Evolutionary conservation across 1,140 invertebrate genomes (phyloP), one percentile per base, ranked within the genome.

Genomic region (Lysiphlebus fabarum): DNA sequence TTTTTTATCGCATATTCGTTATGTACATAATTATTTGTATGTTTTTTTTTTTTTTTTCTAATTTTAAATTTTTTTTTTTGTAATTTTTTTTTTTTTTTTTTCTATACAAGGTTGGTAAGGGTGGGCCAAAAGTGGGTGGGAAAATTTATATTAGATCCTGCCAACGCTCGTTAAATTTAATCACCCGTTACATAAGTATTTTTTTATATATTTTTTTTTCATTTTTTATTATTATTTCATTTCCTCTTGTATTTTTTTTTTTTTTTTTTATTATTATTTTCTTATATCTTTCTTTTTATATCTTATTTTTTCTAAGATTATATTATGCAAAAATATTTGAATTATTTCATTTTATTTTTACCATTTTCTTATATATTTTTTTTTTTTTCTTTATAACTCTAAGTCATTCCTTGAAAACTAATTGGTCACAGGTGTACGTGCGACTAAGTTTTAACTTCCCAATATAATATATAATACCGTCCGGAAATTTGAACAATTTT

Each of bases 271-370:
- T n/a, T n/a, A n/a, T n/a, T n/a, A n/a, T n/a, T n/a, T n/a, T n/a
- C n/a, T n/a, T n/a, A n/a, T n/a, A 12, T 26, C 42, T 42, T 54
- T 54, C 42, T 40, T 54, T 48, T 62, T 61, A 44, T 53, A 44
- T 40, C 56, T 51, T 53, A 49, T 60, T 41, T 47, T 62, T 49
- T 61, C 59, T 56, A 60, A 65, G 44, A 56, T 66, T 68, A 58
- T 63, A 64, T 68, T 68, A 71, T 73, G 71, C 65, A 75, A 75
- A 75, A 73, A 73, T 75, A 75, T 69, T 64, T 69, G 64, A 67
- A 67, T 61, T 72, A 49, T 65, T 53, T 67, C 51, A 45, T 65
- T 58, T 50, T 49, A 5, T 59, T 41, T 53, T 47, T 59, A 36
- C 36, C 47, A 48, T 17, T 58, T n/a, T 54, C 44, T 50, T 40